Base-by-base conservation (phyloP, 2,797 vertebrate species). In the Amphiprion clarkii region DNA sequence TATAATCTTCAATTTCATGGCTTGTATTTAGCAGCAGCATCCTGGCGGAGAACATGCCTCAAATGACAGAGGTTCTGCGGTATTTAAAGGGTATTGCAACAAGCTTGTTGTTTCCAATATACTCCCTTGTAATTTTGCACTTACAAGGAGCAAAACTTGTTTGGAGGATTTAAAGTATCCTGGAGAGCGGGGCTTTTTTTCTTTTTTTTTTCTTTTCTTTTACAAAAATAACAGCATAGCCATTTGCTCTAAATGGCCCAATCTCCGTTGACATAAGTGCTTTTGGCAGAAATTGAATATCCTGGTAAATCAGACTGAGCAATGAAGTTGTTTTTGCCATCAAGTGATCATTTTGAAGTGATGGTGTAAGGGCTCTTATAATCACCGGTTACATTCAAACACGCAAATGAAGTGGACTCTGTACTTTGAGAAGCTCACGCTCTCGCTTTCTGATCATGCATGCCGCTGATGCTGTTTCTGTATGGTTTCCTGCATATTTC, bases 361-460 rank as follows among this genome's bases (percentile, higher is more conserved):
- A 83, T 69, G 36, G 13, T 63, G 23, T 21, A 59, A 65, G 48
- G 54, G 73, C 78, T 83, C 79, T 83, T 53, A 65, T 36, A 82
- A 84, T 80, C 74, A 78, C 21, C 67, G 40, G 48, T 65, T 70
- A 51, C 67, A 53, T 64, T 77, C 82, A 83, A 49, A 70, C 49
- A 79, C 74, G 65, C 67, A 64, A 67, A 76, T 71, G 49, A 85
- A 82, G 72, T 74, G 62, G 46, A 67, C 52, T 74, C 48, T 72
- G 25, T 59, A 76, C 64, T 71, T 48, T 71, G 44, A 67, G 51
- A 66, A 72, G 72, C 58, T 77, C 71, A 53, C 67, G 40, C 31
- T 64, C 42, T 78, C 44, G 46, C n/a, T 57, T 40, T 79, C 48
- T 69, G 64, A 77, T 82, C 73, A 74, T 55, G 59, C 51, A 71